Evolutionary conservation across 2,888 invertebrate species (phyloP).

Genomic region (Mylabris sibirica): DNA sequence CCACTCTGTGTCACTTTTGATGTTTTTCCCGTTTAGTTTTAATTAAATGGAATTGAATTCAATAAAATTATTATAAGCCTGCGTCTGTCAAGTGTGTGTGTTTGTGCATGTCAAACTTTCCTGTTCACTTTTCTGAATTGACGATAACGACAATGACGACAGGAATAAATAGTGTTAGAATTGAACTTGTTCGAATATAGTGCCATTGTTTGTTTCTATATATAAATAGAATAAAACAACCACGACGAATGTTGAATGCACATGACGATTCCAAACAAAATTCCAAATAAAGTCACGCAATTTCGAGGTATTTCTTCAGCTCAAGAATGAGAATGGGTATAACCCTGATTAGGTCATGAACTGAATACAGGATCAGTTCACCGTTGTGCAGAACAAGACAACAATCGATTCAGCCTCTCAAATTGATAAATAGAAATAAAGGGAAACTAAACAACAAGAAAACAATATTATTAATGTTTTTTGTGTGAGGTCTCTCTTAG

Average conservation of each 20-base stretch:
- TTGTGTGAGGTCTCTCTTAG: too few relatives aligned
- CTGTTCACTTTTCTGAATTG: background rate
- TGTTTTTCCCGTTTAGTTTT: conserved; percentile 8
- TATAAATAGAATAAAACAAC: conserved; percentile 3
- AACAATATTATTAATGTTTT: too few relatives aligned
- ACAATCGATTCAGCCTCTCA: background rate
- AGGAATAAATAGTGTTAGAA: background rate
- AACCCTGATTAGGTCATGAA: conserved; percentile 1
- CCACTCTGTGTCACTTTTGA: conserved; percentile 16
- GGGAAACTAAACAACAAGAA: background rate
- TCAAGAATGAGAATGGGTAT: background rate
- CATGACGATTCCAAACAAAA: background rate
- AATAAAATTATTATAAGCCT: background rate
- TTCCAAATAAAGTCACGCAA: conserved; percentile 7
- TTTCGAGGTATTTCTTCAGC: background rate
- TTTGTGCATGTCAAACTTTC: background rate
- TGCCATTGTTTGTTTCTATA: background rate
- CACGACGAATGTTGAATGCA: background rate
- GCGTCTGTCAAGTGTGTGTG: background rate
- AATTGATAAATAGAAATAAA: background rate
- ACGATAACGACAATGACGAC: background rate
- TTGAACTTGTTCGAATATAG: conserved; percentile 10
- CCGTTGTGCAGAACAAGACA: background rate
- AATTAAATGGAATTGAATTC: conserved; percentile 16
- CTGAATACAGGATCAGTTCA: background rate